A percentile compares a stretch with the other conserved stretches of the same genome.
Conservation (phyloP, 2,113 vertebrate species). For the Formicarius rufipectus region DNA sequence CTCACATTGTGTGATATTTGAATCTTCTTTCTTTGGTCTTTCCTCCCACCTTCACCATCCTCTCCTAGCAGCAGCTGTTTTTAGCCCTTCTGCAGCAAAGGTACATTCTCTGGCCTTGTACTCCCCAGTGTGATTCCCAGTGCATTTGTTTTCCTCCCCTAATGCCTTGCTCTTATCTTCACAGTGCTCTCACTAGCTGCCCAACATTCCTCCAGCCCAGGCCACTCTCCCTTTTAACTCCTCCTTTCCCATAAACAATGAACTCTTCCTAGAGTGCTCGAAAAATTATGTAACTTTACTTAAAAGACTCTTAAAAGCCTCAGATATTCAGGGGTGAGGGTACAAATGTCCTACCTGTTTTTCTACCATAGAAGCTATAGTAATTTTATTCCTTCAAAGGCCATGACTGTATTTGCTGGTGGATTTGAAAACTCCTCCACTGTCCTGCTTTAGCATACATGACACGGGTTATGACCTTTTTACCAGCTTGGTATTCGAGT, state of each 20-base stretch:
- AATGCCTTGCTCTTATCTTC: slow-evolving; percentile 46
- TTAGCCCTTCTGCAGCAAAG: background rate
- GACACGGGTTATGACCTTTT: slow-evolving; percentile 38
- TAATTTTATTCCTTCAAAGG: background rate
- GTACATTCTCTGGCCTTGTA: background rate
- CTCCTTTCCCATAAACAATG: background rate
- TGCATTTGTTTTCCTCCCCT: background rate
- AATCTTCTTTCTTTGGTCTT: background rate
- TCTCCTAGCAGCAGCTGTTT: background rate
- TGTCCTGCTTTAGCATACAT: background rate
- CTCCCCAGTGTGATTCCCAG: background rate
- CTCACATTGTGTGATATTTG: background rate
- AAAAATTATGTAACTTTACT: background rate
- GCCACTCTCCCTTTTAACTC: slow-evolving; percentile 18
- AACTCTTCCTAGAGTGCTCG: background rate
- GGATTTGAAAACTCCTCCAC: background rate
- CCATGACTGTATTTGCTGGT: background rate
- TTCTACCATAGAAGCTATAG: background rate
- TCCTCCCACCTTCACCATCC: background rate
- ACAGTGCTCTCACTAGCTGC: background rate
- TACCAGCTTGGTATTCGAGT: slow-evolving; percentile 11
- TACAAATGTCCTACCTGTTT: accelerated
- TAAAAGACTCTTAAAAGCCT: background rate
- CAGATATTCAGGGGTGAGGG: background rate
- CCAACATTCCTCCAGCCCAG: slow-evolving; percentile 14